Conservation (phyloP, 2,797 vertebrate species). For the Macropodus opercularis region DNA sequence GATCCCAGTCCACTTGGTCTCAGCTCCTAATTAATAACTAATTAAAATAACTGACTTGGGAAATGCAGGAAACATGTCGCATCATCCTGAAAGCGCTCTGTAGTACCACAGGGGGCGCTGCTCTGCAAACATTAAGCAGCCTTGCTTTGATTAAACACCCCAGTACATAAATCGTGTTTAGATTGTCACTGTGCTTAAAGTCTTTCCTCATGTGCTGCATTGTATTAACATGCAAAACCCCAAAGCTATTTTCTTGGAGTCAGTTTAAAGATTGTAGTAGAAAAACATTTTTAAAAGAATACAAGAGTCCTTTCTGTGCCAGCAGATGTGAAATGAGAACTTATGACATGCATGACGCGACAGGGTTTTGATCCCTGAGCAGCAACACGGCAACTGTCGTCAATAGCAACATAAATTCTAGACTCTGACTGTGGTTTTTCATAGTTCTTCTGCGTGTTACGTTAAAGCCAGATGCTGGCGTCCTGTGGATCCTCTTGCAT, state of each 20-base stretch:
- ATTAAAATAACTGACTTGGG: neutral
- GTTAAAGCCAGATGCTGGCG: conserved; percentile 49
- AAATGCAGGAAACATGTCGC: neutral
- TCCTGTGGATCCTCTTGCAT: conserved; percentile 35
- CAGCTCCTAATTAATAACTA: neutral
- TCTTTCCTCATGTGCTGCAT: neutral
- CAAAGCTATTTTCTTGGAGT: conserved; percentile 5
- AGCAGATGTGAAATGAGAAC: conserved; percentile 24
- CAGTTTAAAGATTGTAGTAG: neutral
- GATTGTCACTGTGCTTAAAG: neutral
- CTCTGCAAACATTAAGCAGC: neutral
- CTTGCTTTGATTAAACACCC: neutral
- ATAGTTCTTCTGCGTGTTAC: conserved; percentile 25
- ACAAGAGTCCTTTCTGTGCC: conserved; percentile 12
- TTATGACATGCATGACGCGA: neutral
- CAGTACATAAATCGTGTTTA: neutral
- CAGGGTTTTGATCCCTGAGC: conserved; percentile 9
- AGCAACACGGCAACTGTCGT: conserved; percentile 23
- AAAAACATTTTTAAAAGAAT: conserved; percentile 19
- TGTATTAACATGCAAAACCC: neutral
- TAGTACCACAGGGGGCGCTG: neutral
- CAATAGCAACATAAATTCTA: conserved; percentile 22
- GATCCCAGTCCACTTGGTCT: too few relatives aligned
- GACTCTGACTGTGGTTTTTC: conserved; percentile 13
- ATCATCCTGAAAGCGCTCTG: neutral